Base-by-base conservation (phyloP, 2,888 invertebrate species). In the Endomychus coccineus region DNA sequence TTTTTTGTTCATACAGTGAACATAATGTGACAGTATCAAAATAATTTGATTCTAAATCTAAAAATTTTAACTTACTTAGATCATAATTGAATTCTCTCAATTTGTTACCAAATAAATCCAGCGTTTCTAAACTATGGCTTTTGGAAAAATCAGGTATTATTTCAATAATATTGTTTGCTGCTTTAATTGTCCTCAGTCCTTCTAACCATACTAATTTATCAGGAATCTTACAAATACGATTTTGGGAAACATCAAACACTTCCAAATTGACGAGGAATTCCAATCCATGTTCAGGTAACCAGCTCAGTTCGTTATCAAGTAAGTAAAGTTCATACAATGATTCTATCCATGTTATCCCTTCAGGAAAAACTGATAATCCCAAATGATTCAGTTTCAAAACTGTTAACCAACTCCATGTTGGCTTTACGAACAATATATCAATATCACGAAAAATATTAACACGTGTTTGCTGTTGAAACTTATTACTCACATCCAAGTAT, bases 401-500 rank as follows among this genome's bases (percentile, higher is more conserved):
- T 14, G 39, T 30, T 9, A 56, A 16, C 7, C 42, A 32, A 11
- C 46, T 41, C 53, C 53, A 54, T 9, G 30, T 35, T n/a, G 47
- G 46, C 24, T 46, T 48, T 21, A 43, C 35, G 33, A 56, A 54
- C 10, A 56, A 38, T 21, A 42, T 22, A 31, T 52, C 49, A 6
- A 50, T 21, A 7, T 54, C 46, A 4, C 40, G 23, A 11, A 54
- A 45, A 13, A 24, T 45, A 28, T 55, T 55, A 1, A 42, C 11
- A 27, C 19, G 22, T 11, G 15, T 30, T 7, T 2, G 11, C 11
- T 9, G 3, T 9, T 24, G 22, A 16, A n/a, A 14, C 27, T 42
- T 34, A 24, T 54, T 56, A 28, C 55, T 49, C n/a, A 56, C 43
- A 44, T 56, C 51, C 14, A 56, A 34, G 24, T 48, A 46, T 27